phyloP scores from a whole-genome alignment of 37 sponge, comb jelly and placozoan species.

The Beroe ovata region DNA sequence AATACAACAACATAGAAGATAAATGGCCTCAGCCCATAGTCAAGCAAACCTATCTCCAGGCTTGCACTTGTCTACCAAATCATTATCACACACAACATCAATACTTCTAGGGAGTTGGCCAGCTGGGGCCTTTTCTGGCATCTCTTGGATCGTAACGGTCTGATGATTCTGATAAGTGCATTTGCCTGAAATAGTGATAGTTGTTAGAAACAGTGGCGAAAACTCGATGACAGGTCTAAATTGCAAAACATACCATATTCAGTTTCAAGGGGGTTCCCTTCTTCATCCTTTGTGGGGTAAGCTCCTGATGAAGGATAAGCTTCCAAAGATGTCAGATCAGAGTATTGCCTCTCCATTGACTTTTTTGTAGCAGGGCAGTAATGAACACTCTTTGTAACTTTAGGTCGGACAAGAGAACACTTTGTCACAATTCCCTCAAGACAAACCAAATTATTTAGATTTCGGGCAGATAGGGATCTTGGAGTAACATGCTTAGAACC shows the following conservation, averaged over 20 bases:
- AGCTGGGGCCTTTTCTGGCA: constrained; percentile 97
- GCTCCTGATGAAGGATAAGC: constrained; percentile 78
- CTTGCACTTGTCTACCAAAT: constrained; percentile 92
- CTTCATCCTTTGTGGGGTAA: constrained; percentile 99
- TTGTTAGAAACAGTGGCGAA: not conserved
- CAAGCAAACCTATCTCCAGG: constrained; percentile 67
- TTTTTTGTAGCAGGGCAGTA: constrained; percentile 97
- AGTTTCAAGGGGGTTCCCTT: constrained; percentile 94
- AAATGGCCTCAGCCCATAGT: too few species aligned
- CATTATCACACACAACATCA: constrained; percentile 87
- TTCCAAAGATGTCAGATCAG: constrained; percentile 94
- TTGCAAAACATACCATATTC: constrained; percentile 97
- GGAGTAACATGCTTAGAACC: constrained; percentile 93
- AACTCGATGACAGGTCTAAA: not conserved
- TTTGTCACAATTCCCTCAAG: constrained; percentile 97
- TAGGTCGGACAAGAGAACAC: constrained; percentile 79
- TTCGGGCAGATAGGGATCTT: constrained; percentile 78
- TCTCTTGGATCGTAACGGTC: constrained; percentile 93
- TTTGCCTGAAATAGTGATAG: too few species aligned
- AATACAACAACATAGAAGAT: too few species aligned
- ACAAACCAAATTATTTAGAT: constrained; percentile 88
- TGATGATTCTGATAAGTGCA: constrained; percentile 88
- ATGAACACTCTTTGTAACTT: constrained; percentile 98
- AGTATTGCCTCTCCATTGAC: constrained; percentile 87
- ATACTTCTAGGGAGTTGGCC: constrained; percentile 97